Evolutionary conservation across 2,888 invertebrate genomes (phyloP).

Genomic region (Lycaena phlaeas): DNA sequence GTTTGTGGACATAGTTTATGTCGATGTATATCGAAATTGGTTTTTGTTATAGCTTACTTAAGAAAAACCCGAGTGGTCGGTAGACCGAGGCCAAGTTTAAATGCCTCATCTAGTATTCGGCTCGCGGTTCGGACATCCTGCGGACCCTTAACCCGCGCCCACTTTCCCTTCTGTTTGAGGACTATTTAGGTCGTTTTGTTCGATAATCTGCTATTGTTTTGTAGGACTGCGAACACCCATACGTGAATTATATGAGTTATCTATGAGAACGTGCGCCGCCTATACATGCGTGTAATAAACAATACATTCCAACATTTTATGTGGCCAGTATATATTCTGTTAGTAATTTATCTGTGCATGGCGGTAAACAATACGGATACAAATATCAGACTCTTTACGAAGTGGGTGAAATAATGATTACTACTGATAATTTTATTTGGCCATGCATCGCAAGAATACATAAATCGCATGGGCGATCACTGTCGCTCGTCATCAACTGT

Average conservation of each 20-base stretch:
- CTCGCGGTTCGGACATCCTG: conserved; percentile 56
- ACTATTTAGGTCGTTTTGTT: conserved; percentile 70
- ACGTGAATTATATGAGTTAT: conserved; percentile 67
- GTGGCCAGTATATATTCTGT: too few relatives aligned
- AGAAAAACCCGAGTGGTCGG: conserved; percentile 16
- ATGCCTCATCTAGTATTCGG: conserved; percentile 60
- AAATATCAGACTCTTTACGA: too few relatives aligned
- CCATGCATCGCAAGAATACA: too few relatives aligned
- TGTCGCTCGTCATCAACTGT: too few relatives aligned
- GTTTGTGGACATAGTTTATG: conserved; percentile 9
- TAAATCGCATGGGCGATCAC: too few relatives aligned
- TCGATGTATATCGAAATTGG: conserved; percentile 14
- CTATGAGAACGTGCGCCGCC: conserved; percentile 59
- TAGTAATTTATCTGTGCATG: too few relatives aligned
- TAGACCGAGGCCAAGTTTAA: conserved; percentile 17
- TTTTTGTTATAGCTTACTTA: conserved; percentile 17
- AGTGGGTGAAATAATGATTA: too few relatives aligned
- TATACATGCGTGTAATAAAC: too few relatives aligned
- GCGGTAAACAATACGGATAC: too few relatives aligned
- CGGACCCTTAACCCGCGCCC: conserved; percentile 63
- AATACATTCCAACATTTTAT: too few relatives aligned
- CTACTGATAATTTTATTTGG: too few relatives aligned
- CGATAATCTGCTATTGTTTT: conserved; percentile 71
- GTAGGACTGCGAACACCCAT: conserved; percentile 53
- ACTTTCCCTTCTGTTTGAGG: conserved; percentile 53